These are phyloP conservation scores for Drosophila pandora DNA, from an alignment of 1,140 invertebrate species.

Conservation along the genomic window DNA sequence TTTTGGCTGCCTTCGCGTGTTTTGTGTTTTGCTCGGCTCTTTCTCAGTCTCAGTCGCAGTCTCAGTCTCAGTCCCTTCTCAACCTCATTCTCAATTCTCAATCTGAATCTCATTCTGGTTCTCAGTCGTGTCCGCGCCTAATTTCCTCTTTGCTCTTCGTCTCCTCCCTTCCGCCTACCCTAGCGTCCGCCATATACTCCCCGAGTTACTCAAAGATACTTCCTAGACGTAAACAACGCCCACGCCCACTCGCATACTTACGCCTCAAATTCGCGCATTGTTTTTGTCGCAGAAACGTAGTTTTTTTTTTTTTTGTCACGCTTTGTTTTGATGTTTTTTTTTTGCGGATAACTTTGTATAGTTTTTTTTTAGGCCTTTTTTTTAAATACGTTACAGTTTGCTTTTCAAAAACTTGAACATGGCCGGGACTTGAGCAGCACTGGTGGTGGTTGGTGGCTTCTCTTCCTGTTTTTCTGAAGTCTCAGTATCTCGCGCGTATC, in stretches of 20 bases:
- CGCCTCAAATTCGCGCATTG: constrained; percentile 60
- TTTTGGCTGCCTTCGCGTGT: constrained; percentile 21
- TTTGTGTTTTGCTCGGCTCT: constrained; percentile 62
- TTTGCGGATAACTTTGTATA: not conserved
- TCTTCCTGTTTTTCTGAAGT: not conserved
- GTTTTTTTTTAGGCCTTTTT: constrained; percentile 1
- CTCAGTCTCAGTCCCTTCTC: not conserved
- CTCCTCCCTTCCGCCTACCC: not conserved
- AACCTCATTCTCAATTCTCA: constrained; percentile 1
- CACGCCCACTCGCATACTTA: constrained; percentile 50
- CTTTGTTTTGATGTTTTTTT: constrained; percentile 5
- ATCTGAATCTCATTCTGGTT: constrained; percentile 15
- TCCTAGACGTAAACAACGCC: constrained; percentile 43
- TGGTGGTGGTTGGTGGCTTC: not conserved
- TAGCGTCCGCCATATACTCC: constrained; percentile 11
- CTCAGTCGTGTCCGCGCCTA: constrained; percentile 30
- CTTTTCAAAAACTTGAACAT: constrained; percentile 49
- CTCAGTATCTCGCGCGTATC: not conserved
- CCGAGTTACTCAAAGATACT: constrained; percentile 24
- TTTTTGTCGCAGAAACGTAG: constrained; percentile 25
- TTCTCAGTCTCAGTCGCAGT: constrained; percentile 35
- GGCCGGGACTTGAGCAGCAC: not conserved
- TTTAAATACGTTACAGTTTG: constrained; percentile 66
- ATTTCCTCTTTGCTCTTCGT: not conserved
- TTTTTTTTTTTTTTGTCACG: not conserved